Conservation (phyloP, 2,113 vertebrate genomes). For the Odocoileus hemionus region DNA sequence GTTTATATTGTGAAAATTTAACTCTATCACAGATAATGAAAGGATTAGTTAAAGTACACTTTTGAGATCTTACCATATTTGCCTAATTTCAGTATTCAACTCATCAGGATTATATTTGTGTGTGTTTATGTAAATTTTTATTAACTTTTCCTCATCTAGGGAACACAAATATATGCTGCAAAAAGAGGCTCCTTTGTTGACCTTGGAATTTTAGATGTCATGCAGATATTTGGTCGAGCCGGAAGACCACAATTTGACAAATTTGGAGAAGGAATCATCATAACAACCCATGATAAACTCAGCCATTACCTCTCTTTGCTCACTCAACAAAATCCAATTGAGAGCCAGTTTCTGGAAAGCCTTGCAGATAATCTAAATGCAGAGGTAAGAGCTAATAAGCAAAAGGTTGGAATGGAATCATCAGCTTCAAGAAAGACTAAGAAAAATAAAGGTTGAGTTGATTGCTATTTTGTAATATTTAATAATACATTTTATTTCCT, state of each 20-base stretch:
- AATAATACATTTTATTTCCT: background rate
- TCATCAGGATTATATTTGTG: constrained; percentile 82
- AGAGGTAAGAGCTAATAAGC: constrained; percentile 84
- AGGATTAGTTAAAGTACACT: constrained; percentile 84
- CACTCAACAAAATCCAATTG: constrained; percentile 98
- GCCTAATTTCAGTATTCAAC: constrained; percentile 82
- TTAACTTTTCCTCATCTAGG: constrained; percentile 89
- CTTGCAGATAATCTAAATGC: constrained; percentile 97
- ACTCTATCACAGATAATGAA: constrained; percentile 81
- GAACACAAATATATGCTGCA: constrained; percentile 98
- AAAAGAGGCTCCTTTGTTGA: constrained; percentile 97
- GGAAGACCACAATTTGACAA: constrained; percentile 98
- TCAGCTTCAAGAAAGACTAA: background rate
- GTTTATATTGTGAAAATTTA: constrained; percentile 82
- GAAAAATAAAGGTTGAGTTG: background rate
- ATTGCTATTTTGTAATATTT: background rate
- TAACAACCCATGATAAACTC: constrained; percentile 97
- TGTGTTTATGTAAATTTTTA: constrained; percentile 87
- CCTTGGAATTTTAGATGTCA: constrained; percentile 98
- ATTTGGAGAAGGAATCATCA: constrained; percentile 96
- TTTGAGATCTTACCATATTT: constrained; percentile 82
- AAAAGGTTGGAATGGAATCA: background rate
- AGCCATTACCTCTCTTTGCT: constrained; percentile 97
- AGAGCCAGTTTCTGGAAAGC: constrained; percentile 96
- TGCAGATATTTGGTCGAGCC: constrained; percentile 99